Evolutionary conservation across 2,888 invertebrate genomes (phyloP).

Genomic region (Cryptocephalus primarius): DNA sequence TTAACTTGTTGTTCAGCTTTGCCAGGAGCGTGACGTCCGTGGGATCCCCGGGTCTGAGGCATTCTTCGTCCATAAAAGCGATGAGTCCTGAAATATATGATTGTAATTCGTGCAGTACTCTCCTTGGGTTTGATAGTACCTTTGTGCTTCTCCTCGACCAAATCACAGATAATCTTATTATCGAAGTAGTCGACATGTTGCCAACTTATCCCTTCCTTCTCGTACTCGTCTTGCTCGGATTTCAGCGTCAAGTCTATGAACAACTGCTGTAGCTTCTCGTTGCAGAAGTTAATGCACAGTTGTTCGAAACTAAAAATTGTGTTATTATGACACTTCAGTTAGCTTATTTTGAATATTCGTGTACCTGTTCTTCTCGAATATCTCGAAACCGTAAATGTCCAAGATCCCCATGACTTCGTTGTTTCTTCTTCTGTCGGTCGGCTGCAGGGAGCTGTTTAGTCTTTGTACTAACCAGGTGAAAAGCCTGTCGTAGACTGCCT

Average conservation of each 20-base stretch:
- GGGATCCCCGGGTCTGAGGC: conserved; percentile 79
- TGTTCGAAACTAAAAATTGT: conserved; percentile 61
- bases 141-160: conserved; percentile 81
- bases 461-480: conserved; percentile 83
- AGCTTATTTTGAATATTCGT: conserved; percentile 6
- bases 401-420: conserved; percentile 77
- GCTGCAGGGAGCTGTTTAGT: conserved; percentile 64
- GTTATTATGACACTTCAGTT: background rate
- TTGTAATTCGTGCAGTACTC: background rate
- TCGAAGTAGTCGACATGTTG: conserved; percentile 81
- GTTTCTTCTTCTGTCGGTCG: conserved; percentile 44
- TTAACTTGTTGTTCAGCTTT: conserved; percentile 65
- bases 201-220: conserved; percentile 86
- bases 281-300: conserved; percentile 93
- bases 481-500: conserved; percentile 81
- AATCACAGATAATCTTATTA: conserved; percentile 86
- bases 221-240: conserved; percentile 88
- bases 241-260: conserved; percentile 86
- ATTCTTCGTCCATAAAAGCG: conserved; percentile 83
- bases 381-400: conserved; percentile 92
- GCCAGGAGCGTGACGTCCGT: conserved; percentile 71
- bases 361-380: conserved; percentile 79
- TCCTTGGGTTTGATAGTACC: conserved; percentile 39
- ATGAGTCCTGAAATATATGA: conserved; percentile 52
- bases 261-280: conserved; percentile 88